Evolutionary conservation across 1,140 invertebrate genomes (phyloP).

Genomic region (Polyergus mexicanus): DNA sequence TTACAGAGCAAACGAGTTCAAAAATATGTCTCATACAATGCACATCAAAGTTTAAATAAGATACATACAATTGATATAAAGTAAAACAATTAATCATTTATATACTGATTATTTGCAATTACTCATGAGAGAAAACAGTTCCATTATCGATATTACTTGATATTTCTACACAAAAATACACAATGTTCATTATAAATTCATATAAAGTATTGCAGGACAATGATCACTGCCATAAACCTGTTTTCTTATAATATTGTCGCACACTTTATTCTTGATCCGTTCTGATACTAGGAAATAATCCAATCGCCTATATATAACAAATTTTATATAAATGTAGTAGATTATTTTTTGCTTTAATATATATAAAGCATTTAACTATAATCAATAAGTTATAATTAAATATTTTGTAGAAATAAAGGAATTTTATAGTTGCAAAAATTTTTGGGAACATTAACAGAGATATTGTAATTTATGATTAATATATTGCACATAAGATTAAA

Average conservation of each 20-base stretch:
- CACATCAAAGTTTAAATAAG: background rate
- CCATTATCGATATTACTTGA: background rate
- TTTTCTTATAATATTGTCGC: slow-evolving; percentile 92
- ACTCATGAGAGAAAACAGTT: background rate
- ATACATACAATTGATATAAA: slow-evolving; percentile 8
- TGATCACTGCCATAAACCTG: slow-evolving; percentile 91
- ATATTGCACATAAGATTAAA: too few species aligned
- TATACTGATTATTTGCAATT: slow-evolving; percentile 14
- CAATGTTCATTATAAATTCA: slow-evolving; percentile 54
- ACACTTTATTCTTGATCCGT: slow-evolving; percentile 90
- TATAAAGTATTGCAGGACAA: slow-evolving; percentile 70
- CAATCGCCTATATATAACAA: slow-evolving; percentile 90
- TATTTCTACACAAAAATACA: slow-evolving; percentile 25
- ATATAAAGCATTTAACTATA: background rate
- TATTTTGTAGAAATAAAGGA: too few species aligned
- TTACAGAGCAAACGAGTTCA: background rate
- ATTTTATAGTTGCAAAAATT: too few species aligned
- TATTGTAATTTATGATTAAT: too few species aligned
- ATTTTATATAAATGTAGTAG: background rate
- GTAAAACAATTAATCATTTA: slow-evolving; percentile 10
- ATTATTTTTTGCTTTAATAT: background rate
- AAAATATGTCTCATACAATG: background rate
- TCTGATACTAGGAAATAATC: slow-evolving; percentile 97
- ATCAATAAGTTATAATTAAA: background rate
- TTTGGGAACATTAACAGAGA: too few species aligned